Percentiles rank a stretch among this genome's conserved stretches.
Evolutionary conservation across 23 tunicate genomes (phyloP).

Genomic region (Ciona savignyi): DNA sequence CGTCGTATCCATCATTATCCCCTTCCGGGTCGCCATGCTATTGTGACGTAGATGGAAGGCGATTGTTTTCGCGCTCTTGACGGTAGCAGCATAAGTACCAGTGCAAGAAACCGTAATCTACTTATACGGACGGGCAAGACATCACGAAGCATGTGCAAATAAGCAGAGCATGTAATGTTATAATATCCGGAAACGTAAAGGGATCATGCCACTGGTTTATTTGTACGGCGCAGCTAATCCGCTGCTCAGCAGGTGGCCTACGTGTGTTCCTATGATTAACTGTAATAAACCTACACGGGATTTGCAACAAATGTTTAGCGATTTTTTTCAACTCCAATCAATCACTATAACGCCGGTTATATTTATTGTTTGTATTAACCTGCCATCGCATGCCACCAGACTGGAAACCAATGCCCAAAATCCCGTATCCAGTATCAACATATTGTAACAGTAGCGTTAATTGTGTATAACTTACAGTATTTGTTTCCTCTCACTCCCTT

Average conservation of each 20-base stretch:
- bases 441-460: no score
- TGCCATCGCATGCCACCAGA: not conserved
- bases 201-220: not conserved
- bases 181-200: not conserved
- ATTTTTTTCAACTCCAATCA: no score
- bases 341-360: no score
- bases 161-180: no score
- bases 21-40: not conserved
- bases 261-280: not conserved
- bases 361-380: no score
- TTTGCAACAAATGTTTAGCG: not conserved
- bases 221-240: not conserved
- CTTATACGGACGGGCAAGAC: no score
- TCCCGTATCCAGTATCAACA: no score
- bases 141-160: no score
- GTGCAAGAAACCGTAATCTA: no score
- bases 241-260: not conserved
- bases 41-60: not conserved
- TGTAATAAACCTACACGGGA: not conserved
- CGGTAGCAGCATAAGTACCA: no score
- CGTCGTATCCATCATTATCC: not conserved
- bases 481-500: conserved; percentile 5
- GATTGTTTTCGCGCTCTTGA: not conserved
- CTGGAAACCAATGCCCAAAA: not conserved
- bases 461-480: conserved; percentile 4